Evolutionary conservation across 2,888 invertebrate genomes (phyloP).

Genomic region (Drosophila nr. perissopoda): DNA sequence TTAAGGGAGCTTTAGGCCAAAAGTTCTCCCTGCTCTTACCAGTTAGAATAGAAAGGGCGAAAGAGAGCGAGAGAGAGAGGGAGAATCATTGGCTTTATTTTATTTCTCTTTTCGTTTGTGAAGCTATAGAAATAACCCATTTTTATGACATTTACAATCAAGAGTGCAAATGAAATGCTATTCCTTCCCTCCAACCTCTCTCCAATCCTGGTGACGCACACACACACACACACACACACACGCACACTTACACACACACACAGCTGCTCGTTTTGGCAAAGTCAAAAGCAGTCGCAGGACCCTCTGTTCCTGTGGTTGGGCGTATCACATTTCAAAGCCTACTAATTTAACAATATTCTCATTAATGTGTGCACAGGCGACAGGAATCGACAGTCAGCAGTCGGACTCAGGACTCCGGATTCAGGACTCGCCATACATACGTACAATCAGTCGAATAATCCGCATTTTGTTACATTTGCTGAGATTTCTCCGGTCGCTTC

Average conservation of each 20-base stretch:
- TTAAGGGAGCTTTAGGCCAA: constrained; percentile 78
- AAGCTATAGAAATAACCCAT: constrained; percentile 75
- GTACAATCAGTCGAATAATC: constrained; percentile 62
- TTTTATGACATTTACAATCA: constrained; percentile 66
- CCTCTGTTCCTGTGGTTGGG: constrained; percentile 73
- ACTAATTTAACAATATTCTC: constrained; percentile 85
- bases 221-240: constrained; percentile 17
- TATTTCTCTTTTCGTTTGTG: constrained; percentile 20
- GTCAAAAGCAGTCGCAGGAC: constrained; percentile 61
- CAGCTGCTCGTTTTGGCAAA: constrained; percentile 74
- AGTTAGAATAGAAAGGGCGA: neutral
- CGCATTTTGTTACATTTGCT: constrained; percentile 81
- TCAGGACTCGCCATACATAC: neutral
- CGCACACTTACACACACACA: constrained; percentile 19
- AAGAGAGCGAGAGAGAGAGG: neutral
- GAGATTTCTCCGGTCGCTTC: constrained; percentile 49
- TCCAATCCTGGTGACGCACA: neutral
- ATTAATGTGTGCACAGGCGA: constrained; percentile 81
- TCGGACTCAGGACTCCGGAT: neutral
- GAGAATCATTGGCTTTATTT: neutral
- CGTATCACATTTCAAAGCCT: constrained; percentile 84
- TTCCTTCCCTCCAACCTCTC: constrained; percentile 8
- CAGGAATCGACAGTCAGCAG: constrained; percentile 21
- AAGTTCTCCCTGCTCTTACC: constrained; percentile 9
- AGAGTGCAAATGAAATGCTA: constrained; percentile 40